Percentiles rank a stretch among this genome's conserved stretches.
Conservation (phyloP, 2,888 invertebrate genomes). For the Lasioglossum leucozonium region DNA sequence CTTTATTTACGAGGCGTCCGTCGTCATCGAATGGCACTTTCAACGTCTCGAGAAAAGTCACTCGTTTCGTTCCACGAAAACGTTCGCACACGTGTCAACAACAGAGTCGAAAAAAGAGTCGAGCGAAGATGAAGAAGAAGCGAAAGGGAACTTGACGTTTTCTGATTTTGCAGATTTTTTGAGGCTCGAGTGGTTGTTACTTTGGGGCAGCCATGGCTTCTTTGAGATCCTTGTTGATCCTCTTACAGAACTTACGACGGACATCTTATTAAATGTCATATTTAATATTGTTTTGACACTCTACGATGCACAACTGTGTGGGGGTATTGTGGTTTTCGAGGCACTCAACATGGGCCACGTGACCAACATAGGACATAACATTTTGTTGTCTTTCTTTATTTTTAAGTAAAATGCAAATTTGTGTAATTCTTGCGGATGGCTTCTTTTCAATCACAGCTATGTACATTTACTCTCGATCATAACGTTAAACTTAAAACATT, state of each 20-base stretch:
- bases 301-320: background rate
- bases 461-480: background rate
- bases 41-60: slow-evolving; percentile 14
- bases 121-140: background rate
- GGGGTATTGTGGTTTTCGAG: too few relatives aligned
- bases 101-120: background rate
- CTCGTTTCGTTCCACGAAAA: background rate
- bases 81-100: background rate
- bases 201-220: background rate
- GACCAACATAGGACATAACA: background rate
- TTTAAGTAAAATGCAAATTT: background rate
- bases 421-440: background rate
- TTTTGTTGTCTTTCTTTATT: background rate
- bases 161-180: background rate
- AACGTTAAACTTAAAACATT: background rate
- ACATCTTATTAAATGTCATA: too few relatives aligned
- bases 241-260: too few relatives aligned
- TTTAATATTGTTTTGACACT: too few relatives aligned
- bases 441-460: background rate
- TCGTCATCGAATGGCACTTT: slow-evolving; percentile 15
- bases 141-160: background rate
- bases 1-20: slow-evolving; percentile 34
- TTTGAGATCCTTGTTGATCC: background rate
- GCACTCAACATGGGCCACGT: too few relatives aligned
- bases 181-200: background rate